These are phyloP conservation scores for Antechinus flavipes DNA, from an alignment of 2,113 vertebrate species.

Conservation along the genomic window DNA sequence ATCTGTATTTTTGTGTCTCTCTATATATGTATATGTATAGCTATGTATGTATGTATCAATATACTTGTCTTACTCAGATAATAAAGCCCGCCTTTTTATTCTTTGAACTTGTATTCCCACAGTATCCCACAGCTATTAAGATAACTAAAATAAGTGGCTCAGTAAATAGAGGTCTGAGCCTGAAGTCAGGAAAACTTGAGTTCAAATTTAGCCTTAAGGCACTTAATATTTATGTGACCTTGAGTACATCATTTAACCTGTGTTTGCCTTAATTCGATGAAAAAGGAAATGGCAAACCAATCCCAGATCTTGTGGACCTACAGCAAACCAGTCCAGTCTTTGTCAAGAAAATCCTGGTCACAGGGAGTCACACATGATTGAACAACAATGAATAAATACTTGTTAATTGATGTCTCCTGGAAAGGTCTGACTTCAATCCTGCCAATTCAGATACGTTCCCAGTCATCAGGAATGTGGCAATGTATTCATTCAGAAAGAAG, in stretches of 20 bases:
- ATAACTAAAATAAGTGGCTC: neutral
- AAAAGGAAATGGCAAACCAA: neutral
- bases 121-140: too few species aligned
- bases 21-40: too few species aligned
- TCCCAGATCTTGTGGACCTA: neutral
- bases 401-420: neutral
- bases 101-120: neutral
- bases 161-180: neutral
- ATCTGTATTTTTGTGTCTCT: neutral
- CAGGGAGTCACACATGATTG: neutral
- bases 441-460: neutral
- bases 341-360: neutral
- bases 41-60: too few species aligned
- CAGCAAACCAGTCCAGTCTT: neutral
- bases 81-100: neutral
- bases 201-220: neutral
- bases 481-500: neutral
- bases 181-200: neutral
- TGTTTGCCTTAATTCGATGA: neutral
- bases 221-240: neutral
- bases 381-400: neutral
- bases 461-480: neutral
- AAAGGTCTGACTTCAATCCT: constrained; percentile 16
- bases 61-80: neutral
- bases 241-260: neutral